These are phyloP conservation scores for Cerastis rubricosa DNA, from an alignment of 2,888 invertebrate species.

Conservation along the genomic window DNA sequence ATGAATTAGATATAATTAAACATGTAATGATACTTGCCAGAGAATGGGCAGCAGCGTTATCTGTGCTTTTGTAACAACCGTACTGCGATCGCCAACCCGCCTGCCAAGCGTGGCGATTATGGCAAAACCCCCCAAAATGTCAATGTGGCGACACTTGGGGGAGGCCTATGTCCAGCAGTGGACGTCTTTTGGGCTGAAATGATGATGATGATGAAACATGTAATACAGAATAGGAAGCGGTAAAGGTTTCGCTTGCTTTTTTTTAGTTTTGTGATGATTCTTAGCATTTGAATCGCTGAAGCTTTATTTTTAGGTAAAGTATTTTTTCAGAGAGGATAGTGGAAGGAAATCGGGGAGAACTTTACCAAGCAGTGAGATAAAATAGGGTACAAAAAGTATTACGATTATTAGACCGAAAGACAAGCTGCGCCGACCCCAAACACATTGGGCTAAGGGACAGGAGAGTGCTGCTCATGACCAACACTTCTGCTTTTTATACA, in stretches of 20 bases:
- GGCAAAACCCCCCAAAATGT: too few relatives aligned
- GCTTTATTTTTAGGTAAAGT: not conserved
- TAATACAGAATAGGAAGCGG: not conserved
- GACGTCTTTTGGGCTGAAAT: too few relatives aligned
- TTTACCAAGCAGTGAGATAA: not conserved
- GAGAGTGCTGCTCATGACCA: not conserved
- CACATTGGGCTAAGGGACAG: not conserved
- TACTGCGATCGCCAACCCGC: too few relatives aligned
- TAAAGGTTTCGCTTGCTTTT: not conserved
- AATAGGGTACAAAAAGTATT: too few relatives aligned
- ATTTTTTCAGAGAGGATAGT: not conserved
- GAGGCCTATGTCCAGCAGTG: too few relatives aligned
- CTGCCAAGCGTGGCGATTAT: too few relatives aligned
- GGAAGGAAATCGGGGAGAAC: not conserved
- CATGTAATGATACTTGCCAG: too few relatives aligned
- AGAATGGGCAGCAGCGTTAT: too few relatives aligned
- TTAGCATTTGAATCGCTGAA: not conserved
- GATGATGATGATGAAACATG: too few relatives aligned
- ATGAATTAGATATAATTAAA: slow-evolving; percentile 18
- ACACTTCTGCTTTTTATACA: not conserved
- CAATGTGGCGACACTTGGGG: too few relatives aligned
- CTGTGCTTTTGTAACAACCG: too few relatives aligned
- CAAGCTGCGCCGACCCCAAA: not conserved
- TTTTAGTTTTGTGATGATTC: not conserved
- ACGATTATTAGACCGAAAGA: too few relatives aligned